Conservation (phyloP, 2,888 invertebrate genomes). For the Tiliacea citrago region DNA sequence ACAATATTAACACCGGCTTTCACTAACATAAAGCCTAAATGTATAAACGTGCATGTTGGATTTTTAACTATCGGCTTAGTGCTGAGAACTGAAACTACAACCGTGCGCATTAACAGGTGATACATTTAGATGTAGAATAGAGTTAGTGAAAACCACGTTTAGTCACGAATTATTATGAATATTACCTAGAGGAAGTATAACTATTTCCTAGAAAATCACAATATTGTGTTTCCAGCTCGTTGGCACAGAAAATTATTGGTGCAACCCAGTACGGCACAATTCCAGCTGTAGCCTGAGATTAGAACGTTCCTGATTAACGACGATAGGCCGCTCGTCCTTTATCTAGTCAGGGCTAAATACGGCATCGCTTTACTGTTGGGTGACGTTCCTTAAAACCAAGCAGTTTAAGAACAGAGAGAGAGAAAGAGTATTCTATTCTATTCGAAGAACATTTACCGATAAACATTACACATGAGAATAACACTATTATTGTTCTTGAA, state of each 20-base stretch:
- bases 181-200: not conserved
- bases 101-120: not conserved
- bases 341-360: constrained; percentile 37
- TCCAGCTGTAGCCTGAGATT: constrained; percentile 42
- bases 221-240: not conserved
- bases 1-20: no score
- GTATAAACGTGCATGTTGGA: not conserved
- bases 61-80: not conserved
- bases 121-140: not conserved
- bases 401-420: no score
- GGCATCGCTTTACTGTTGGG: not conserved
- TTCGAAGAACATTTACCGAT: no score
- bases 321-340: constrained; percentile 49
- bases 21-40: no score
- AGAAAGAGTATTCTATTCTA: no score
- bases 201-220: not conserved
- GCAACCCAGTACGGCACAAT: constrained; percentile 9
- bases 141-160: not conserved
- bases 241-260: constrained; percentile 9
- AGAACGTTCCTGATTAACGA: constrained; percentile 50
- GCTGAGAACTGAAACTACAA: not conserved
- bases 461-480: not conserved
- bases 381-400: not conserved
- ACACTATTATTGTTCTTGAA: not conserved
- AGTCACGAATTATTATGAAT: not conserved